Base-by-base conservation (phyloP, 2,113 vertebrate species). In the Nibea albiflora region DNA sequence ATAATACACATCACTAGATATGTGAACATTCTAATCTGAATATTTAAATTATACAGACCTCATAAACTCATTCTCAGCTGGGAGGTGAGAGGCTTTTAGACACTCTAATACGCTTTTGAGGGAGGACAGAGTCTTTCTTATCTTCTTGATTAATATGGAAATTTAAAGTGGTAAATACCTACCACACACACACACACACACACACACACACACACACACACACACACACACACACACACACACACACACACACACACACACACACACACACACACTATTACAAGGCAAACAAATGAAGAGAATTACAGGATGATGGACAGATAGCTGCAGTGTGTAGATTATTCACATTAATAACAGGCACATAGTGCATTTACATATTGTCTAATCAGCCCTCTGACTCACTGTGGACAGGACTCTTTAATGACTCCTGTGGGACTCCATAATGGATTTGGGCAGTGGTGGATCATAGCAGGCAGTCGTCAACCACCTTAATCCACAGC, bases 401-500 rank as follows among this genome's bases (percentile, higher is more conserved):
- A 11, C 39, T 56, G 67, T 11, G 52, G 68, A 69, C 80, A 76
- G 61, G 56, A 79, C 80, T 74, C 57, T 62, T 47, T 79, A 73
- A 86, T 64, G 76, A 62, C 72, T 84, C 77, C 78, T 19, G 44
- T 14, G 81, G 81, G 86, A 80, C 31, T 63, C n/a, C 11, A 6
- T 85, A 75, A 90, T 88, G 60, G 76, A 83, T 73, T 39, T 70
- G 69, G 71, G 52, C 81, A 42, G 73, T 4, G 47, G 58, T 56
- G 52, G 39, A 74, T 85, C 72, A 81, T 75, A 47, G 8, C 2
- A 68, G 50, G 72, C 67, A 69, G 85, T 8, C 15, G 10, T 88
- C 76, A 69, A 56, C 71, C 57, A 53, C 82, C 73, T 81, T 79
- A 78, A 91, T 90, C 85, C 69, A 64, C 16, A 16, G 49, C 26